Base-by-base conservation (phyloP, 1,140 invertebrate genomes). In the Platorchestia sp. region DNA sequence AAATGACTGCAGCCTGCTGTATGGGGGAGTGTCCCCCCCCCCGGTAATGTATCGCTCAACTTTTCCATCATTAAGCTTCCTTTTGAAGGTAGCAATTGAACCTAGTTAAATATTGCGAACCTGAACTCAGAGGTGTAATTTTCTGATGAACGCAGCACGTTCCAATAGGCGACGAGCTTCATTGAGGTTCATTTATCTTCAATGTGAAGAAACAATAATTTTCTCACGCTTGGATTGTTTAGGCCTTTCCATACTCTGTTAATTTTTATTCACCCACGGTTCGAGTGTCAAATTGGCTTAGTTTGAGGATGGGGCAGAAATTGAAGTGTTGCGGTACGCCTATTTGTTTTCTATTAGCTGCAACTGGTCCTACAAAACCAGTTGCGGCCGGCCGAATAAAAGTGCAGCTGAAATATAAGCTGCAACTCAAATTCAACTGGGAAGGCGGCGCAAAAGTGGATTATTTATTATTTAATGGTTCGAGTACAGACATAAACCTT, bases 181-280 rank as follows among this genome's bases (percentile, higher is more conserved):
- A 75, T 75, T 75, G 59, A 22, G 10, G 59, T 36, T 75, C 59
- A 75, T 75, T 75, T 27, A 75, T 75, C 59, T 75, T 75, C 59
- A 75, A 75, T 75, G 59, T 75, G 59, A 75, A 75, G 59, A 75
- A 75, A 75, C 59, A 75, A 75, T 75, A 75, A 75, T 75, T 75
- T 75, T 75, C 59, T 75, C 59, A 75, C 59, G 59, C 59, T 75
- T 75, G 59, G 59, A 27, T 75, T 19, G 59, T 75, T 75, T 75
- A 75, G 59, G 27, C 36, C 27, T 27, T 75, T 75, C 59, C 59
- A 75, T 75, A 36, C 59, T 75, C 59, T 10, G 1, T 75, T 36
- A 27, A 75, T 75, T 27, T 75, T 75, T 75, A 36, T 22, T 75
- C 59, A 75, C 27, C 14, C 10, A 75, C 3, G 59, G 59, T 75